Percentiles rank a stretch among this genome's conserved stretches.
Evolutionary conservation across 30 jellyfish, hydroid and myxozoan species (phyloP).

Genomic region (Aurelia aurita complex sp. Pacific): DNA sequence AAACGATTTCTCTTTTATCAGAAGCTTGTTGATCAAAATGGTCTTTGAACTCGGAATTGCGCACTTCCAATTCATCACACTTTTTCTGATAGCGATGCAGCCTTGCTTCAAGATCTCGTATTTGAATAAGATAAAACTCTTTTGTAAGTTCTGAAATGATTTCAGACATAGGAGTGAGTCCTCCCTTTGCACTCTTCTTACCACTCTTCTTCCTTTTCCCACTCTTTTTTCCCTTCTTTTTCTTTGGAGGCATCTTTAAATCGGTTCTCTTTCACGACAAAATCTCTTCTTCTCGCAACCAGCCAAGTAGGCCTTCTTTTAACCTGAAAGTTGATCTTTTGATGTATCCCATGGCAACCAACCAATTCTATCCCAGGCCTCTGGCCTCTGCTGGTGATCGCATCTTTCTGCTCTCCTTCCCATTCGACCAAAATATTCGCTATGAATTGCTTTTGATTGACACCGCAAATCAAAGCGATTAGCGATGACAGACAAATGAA

Average conservation of each 20-base stretch:
- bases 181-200: conserved; percentile 61
- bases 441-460: no score
- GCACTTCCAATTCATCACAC: conserved; percentile 91
- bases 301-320: no score
- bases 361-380: no score
- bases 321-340: no score
- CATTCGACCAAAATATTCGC: no score
- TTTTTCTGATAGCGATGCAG: conserved; percentile 84
- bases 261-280: conserved; percentile 9
- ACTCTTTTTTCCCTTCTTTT: conserved; percentile 83
- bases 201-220: conserved; percentile 83
- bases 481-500: no score
- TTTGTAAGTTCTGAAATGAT: conserved; percentile 72
- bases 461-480: no score
- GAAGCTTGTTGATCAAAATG: conserved; percentile 89
- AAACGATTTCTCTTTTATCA: conserved; percentile 92
- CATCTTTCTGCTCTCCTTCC: no score
- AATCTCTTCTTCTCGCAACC: no score
- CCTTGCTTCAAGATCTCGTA: conserved; percentile 89
- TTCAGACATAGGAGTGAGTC: conserved; percentile 44
- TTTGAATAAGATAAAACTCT: conserved; percentile 91
- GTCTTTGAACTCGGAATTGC: conserved; percentile 67
- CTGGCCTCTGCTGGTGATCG: no score
- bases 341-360: no score
- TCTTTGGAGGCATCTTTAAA: conserved; percentile 83